Conservation (phyloP, 2,113 vertebrate genomes). For the Nipponia nippon region DNA sequence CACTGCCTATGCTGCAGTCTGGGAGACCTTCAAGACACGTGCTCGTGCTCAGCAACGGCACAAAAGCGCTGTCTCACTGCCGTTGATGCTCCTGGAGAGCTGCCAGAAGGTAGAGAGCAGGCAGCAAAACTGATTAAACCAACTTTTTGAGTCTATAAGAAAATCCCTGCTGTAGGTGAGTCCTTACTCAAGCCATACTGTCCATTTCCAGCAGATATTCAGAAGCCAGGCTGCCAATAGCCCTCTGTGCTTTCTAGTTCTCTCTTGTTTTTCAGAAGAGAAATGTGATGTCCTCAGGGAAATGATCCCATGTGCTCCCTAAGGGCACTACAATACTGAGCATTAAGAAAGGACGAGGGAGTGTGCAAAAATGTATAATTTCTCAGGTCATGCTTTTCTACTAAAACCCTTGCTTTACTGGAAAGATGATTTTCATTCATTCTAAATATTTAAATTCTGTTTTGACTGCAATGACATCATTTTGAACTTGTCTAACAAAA, state of each 20-base stretch:
- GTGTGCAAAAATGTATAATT: background rate
- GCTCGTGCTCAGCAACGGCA: background rate
- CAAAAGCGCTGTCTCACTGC: background rate
- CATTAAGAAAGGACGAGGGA: background rate
- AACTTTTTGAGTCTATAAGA: background rate
- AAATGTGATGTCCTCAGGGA: background rate
- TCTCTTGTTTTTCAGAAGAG: background rate
- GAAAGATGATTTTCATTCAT: background rate
- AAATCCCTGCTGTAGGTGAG: background rate
- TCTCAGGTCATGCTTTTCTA: background rate
- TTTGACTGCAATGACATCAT: background rate
- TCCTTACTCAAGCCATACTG: background rate
- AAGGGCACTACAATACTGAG: background rate
- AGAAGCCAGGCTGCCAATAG: background rate
- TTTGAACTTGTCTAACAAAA: background rate
- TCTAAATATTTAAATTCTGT: background rate
- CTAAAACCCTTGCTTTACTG: background rate
- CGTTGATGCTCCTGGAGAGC: background rate
- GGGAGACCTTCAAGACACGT: background rate
- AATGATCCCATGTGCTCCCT: background rate
- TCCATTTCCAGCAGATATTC: background rate
- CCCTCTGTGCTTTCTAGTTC: background rate
- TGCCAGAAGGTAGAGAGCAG: background rate
- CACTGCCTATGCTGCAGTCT: background rate
- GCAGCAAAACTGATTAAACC: background rate